Evolutionary conservation across 2,888 invertebrate genomes (phyloP).

Genomic region (Chelonus formosanus): DNA sequence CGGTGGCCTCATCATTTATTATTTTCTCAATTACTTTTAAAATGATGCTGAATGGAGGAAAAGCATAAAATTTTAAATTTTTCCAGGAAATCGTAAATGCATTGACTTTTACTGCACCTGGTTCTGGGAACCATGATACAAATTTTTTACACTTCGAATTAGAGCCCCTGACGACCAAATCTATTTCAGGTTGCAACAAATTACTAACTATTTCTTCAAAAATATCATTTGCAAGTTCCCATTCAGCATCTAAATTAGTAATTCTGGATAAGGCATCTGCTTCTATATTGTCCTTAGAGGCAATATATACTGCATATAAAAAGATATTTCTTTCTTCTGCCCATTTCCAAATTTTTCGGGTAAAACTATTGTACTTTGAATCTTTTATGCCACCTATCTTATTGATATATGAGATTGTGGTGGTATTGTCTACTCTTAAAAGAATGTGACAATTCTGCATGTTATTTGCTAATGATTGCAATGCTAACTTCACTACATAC

Average conservation of each 20-base stretch:
- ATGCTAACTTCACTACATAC: not conserved
- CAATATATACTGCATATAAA: constrained; percentile 32
- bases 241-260: constrained; percentile 4
- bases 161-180: constrained; percentile 43
- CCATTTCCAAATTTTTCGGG: constrained; percentile 33
- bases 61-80: constrained; percentile 45
- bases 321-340: constrained; percentile 26
- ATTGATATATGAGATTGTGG: constrained; percentile 4
- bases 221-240: not conserved
- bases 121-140: constrained; percentile 44
- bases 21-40: constrained; percentile 49
- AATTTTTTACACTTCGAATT: constrained; percentile 46
- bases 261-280: constrained; percentile 30
- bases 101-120: constrained; percentile 40
- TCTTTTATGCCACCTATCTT: constrained; percentile 20
- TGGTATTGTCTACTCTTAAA: constrained; percentile 17
- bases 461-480: constrained; percentile 12
- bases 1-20: constrained; percentile 46
- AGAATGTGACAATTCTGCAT: constrained; percentile 16
- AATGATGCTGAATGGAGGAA: constrained; percentile 50
- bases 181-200: constrained; percentile 34
- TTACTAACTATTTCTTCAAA: not conserved
- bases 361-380: not conserved
- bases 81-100: constrained; percentile 43
- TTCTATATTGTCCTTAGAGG: constrained; percentile 31